Evolutionary conservation across 2,888 invertebrate species (phyloP), one percentile per base, ranked within the genome.

Genomic region (Ceratothoa steindachneri): DNA sequence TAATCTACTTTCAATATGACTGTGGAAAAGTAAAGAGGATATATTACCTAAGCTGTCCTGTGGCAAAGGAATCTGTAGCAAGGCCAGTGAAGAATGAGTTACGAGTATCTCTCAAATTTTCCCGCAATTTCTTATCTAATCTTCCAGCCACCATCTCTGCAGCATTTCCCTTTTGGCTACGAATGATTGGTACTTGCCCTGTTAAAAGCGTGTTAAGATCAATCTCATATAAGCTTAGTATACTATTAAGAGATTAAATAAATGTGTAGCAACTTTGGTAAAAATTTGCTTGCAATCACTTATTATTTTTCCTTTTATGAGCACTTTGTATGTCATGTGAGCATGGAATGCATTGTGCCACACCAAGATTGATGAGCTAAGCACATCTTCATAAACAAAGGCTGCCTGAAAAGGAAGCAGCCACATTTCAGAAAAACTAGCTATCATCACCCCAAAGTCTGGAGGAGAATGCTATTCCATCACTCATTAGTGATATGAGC

Each of bases 91-190:
- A 99, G 66, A 99, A 87, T 85, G 96, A 97, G 84, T 97, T 98
- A 82, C 97, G 89, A 0, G 97, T 91, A 85, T 99, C 98, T 87
- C 97, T 91, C 15, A 99, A 87, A 86, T 97, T 98, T 84, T 99
- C 98, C 71, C 97, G 87, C 70, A 99, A 86, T 85, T 98, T 99
- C 84, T 97, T 97, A 82, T 99, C 97, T 77, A 99, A 87, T 85
- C 96, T 96, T 84, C 93, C 93, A 0, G 96, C 97, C 0, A 99
- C 96, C 93, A 97, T 95, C 87, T 99, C 98, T 0, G 99, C 98
- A 0, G 98, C 97, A 86, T 96, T 97, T 68, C 96, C 96, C 84
- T 92, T 90, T 5, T 95, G 95, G 85, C 95, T 91, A 81, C 95
- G 87, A 82, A 95, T 95, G 72, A 95, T 90, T n/a, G 95, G 95